Conservation (phyloP, 2,113 vertebrate genomes). For the Otolemur garnettii region DNA sequence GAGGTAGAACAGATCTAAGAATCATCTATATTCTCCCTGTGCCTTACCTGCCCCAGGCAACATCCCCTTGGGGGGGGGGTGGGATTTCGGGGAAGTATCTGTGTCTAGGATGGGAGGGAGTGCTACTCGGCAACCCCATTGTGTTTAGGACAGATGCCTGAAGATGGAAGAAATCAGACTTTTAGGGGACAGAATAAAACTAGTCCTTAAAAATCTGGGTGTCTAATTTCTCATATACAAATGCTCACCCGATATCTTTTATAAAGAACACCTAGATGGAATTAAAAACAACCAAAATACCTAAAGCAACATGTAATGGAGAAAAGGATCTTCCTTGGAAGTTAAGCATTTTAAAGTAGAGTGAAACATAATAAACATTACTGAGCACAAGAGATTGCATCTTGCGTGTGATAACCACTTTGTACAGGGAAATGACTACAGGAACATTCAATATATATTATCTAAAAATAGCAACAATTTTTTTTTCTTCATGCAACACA, state of each 20-base stretch:
- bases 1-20: constrained; percentile 38
- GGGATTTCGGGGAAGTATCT: background rate
- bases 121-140: constrained; percentile 27
- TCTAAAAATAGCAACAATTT: constrained; percentile 63
- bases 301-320: constrained; percentile 46
- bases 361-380: constrained; percentile 58
- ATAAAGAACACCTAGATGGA: background rate
- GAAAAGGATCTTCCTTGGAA: constrained; percentile 12
- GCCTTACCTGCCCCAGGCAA: constrained; percentile 36
- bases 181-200: constrained; percentile 59
- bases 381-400: constrained; percentile 31
- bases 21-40: constrained; percentile 22
- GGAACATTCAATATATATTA: constrained; percentile 28
- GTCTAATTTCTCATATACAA: constrained; percentile 59
- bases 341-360: constrained; percentile 65
- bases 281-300: constrained; percentile 46
- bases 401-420: constrained; percentile 39
- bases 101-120: constrained; percentile 35
- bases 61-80: background rate
- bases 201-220: constrained; percentile 47
- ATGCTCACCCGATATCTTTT: constrained; percentile 42
- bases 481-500: constrained; percentile 49
- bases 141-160: constrained; percentile 47
- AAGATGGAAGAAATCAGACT: constrained; percentile 58
- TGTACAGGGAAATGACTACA: constrained; percentile 54